Base-by-base conservation (phyloP, 2,797 vertebrate genomes). In the Oophaga sylvatica region DNA sequence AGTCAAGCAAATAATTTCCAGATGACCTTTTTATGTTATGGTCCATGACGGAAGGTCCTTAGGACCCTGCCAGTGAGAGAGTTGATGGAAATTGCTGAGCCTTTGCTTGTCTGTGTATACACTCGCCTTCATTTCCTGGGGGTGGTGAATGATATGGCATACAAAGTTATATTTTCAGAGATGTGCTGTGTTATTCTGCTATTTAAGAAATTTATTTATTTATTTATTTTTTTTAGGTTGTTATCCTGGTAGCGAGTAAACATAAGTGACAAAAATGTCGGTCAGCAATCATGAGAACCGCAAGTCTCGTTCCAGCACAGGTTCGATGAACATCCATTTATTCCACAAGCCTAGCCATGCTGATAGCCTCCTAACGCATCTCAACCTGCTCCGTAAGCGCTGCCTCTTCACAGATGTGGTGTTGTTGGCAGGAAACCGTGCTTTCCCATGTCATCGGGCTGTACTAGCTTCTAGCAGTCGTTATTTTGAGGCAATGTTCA, bases 401-500 rank as follows among this genome's bases (percentile, higher is more conserved):
- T 92, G 93, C 11, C 93, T 95, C 68, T 97, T 97, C 93, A 97
- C 96, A 0, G 96, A 97, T 31, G 95, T 96, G 0, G 90, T 95
- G 22, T 94, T 97, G 56, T 94, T 92, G 68, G 96, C 96, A 0
- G 96, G 96, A 0, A 94, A 94, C 90, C 91, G 91, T 7, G 92
- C 91, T 26, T 97, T 97, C 90, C 95, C 95, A 6, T 96, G 96
- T 91, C 96, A 97, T 89, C 92, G 96, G n/a, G 96, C 95, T 0
- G 96, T 97, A 73, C 92, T 97, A 90, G 96, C 96, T 26, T 96
- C 96, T 29, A 97, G 96, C 60, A 96, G 96, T 86, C 94, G 96
- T 3, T 97, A 97, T 86, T 97, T 97, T 26, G 96, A 97, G 91
- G 96, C 96, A 88, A 96, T 97, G 96, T 97, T 97, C 90, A 93